Evolutionary conservation across 1,140 invertebrate genomes (phyloP), one percentile per base, ranked within the genome.

Genomic region (Pseudoatta argentina): DNA sequence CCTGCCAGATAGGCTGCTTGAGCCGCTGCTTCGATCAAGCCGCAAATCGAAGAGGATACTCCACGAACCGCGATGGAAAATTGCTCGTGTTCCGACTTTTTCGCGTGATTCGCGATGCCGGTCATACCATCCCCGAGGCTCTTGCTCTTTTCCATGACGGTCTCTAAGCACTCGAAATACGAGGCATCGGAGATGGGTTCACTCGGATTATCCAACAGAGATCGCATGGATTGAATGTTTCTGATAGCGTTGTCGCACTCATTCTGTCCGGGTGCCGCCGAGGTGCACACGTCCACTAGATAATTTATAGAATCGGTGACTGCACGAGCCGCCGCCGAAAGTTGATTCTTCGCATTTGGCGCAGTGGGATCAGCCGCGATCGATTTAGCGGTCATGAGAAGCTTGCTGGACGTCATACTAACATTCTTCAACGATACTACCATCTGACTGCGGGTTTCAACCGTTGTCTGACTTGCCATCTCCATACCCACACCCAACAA

Each of bases 211-310:
- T 98, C 97, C 39, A 99, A 95, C 55, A 99, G 95, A 5, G 97
- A 97, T 21, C 97, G 96, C 95, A 98, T 97, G 59, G 98, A 97
- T 93, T 98, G 97, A 85, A 99, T 99, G 93, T 98, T 98, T 78
- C 98, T 96, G n/a, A 99, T 97, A 2, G 99, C 99, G 93, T 98
- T 99, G 92, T 99, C 98, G 94, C 99, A 99, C 93, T 99, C 99
- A 93, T 98, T 99, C 95, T 99, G 98, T 0, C 99, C 98, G 88
- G 94, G 98, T 1, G 97, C 97, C 16, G 97, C 96, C 61, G 97
- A 97, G 0, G 97, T 97, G 90, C 97, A 97, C 1, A 97, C 96
- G 90, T 97, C 96, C 21, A 98, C 97, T 57, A 99, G 95, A 88
- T 98, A 97, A 94, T 99, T 99, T 82, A 99, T 99, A 92, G 97